Conservation (phyloP, 2,797 vertebrate species). For the Anguilla pacifica region DNA sequence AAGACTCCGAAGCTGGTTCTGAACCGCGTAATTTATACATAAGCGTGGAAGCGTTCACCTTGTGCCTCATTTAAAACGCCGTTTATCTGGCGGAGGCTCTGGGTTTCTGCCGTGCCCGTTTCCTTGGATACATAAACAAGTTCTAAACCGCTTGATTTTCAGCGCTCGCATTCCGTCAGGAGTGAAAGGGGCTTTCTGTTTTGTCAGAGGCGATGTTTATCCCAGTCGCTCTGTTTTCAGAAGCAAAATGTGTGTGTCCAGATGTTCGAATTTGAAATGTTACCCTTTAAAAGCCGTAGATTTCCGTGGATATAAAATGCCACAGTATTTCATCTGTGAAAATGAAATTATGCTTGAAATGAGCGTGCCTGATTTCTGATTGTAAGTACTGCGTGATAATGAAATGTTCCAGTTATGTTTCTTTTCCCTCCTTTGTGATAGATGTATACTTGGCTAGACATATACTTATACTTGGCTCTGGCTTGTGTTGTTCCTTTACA, state of each 20-base stretch:
- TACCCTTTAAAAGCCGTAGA: not conserved
- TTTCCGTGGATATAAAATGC: not conserved
- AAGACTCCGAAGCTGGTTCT: conserved; percentile 71
- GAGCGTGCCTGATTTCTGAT: not conserved
- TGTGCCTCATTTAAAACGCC: conserved; percentile 53
- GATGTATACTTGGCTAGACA: conserved; percentile 22
- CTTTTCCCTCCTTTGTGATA: not conserved
- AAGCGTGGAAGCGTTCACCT: conserved; percentile 66
- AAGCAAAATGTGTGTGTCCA: conserved; percentile 9
- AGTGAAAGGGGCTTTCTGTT: not conserved
- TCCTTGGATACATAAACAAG: conserved; percentile 48
- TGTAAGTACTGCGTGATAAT: not conserved
- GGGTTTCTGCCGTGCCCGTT: conserved; percentile 52
- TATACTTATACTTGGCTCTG: conserved; percentile 33
- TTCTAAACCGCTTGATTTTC: not conserved
- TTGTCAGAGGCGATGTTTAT: not conserved
- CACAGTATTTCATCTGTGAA: not conserved
- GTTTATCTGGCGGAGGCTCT: conserved; percentile 57
- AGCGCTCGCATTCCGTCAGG: not conserved
- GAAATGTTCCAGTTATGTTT: conserved; percentile 3
- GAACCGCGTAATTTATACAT: conserved; percentile 66
- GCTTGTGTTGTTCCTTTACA: conserved; percentile 85
- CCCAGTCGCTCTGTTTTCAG: not conserved
- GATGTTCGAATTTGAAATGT: not conserved
- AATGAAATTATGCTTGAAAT: not conserved